Conservation (phyloP, 2,113 vertebrate species). For the Agelaius phoeniceus region DNA sequence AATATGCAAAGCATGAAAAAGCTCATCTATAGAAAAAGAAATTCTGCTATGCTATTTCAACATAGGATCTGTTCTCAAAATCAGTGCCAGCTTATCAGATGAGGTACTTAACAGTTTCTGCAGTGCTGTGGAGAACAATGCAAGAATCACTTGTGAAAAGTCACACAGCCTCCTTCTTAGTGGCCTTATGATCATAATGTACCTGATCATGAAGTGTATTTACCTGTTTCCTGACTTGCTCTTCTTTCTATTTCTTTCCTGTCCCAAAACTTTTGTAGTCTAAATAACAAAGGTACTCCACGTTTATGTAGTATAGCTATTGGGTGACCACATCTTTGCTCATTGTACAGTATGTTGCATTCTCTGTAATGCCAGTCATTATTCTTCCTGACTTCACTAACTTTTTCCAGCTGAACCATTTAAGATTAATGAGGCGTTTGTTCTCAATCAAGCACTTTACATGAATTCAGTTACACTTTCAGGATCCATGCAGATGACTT, state of each 20-base stretch:
- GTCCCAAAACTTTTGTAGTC: not conserved
- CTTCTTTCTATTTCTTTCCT: not conserved
- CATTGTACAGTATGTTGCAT: not conserved
- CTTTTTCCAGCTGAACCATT: slow-evolving; percentile 41
- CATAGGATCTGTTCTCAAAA: not conserved
- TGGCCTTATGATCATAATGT: not conserved
- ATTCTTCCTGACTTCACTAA: slow-evolving; percentile 69
- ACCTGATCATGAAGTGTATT: not conserved
- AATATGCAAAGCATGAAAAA: not conserved
- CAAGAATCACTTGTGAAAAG: not conserved
- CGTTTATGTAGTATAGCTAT: not conserved
- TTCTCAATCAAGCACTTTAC: slow-evolving; percentile 69
- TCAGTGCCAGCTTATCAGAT: not conserved
- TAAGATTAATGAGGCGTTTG: slow-evolving; percentile 72
- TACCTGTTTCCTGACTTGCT: not conserved
- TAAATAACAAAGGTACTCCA: not conserved
- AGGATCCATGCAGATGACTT: slow-evolving; percentile 44
- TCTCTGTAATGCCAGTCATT: slow-evolving; percentile 67
- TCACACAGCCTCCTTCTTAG: not conserved
- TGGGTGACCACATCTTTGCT: not conserved
- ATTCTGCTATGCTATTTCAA: not conserved
- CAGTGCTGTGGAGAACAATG: not conserved
- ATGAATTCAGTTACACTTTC: slow-evolving; percentile 58
- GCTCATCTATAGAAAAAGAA: not conserved
- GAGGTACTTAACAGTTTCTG: not conserved